Percentiles rank a stretch among this genome's conserved stretches.
These are phyloP conservation scores for Calephelis nemesis DNA, from an alignment of 1,140 invertebrate species.

Conservation along the genomic window DNA sequence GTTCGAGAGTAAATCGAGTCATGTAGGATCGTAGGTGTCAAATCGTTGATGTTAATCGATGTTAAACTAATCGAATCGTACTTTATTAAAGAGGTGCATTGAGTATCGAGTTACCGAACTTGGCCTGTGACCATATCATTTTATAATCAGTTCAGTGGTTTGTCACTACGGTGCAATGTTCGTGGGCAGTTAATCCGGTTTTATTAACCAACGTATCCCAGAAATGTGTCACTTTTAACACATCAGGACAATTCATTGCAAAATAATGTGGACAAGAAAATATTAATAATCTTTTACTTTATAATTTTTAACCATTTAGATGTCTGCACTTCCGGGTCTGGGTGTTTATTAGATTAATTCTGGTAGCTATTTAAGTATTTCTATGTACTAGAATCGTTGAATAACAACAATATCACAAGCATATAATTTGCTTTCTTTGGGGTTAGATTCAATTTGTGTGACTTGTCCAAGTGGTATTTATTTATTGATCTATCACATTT, in stretches of 20 bases:
- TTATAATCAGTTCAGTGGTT: not conserved
- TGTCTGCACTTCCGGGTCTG: too few relatives aligned
- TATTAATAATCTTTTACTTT: too few relatives aligned
- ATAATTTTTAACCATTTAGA: too few relatives aligned
- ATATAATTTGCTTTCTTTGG: too few relatives aligned
- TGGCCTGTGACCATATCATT: constrained; percentile 7
- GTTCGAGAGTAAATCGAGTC: constrained; percentile 42
- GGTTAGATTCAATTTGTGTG: too few relatives aligned
- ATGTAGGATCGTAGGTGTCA: constrained; percentile 29
- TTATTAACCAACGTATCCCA: not conserved
- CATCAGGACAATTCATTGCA: not conserved
- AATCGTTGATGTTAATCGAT: constrained; percentile 33
- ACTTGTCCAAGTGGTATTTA: too few relatives aligned
- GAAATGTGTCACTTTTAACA: not conserved
- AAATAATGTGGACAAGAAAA: too few relatives aligned
- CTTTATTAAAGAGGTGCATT: constrained; percentile 32
- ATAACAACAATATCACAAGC: too few relatives aligned
- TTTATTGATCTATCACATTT: too few relatives aligned
- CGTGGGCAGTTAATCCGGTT: not conserved
- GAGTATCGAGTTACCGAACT: constrained; percentile 21
- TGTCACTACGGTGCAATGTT: not conserved
- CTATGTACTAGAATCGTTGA: too few relatives aligned
- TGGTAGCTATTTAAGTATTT: too few relatives aligned
- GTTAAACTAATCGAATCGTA: constrained; percentile 28
- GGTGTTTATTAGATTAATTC: too few relatives aligned